Conservation (phyloP, 1,140 invertebrate species). For the Drosophila albomicans region DNA sequence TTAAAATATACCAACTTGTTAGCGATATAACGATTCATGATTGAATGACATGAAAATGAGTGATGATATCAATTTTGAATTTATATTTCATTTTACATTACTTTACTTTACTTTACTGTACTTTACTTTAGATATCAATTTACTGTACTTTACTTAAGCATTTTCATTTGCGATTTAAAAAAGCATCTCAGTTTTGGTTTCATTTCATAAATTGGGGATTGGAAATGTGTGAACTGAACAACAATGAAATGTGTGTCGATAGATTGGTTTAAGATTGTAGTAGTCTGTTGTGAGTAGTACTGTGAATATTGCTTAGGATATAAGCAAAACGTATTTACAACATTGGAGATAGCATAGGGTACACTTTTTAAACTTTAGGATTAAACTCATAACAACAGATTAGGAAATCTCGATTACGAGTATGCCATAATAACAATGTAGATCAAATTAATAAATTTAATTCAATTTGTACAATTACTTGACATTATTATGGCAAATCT, state of each 20-base stretch:
- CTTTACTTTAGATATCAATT: conserved; percentile 14
- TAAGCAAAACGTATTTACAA: conserved; percentile 76
- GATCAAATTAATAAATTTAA: conserved; percentile 12
- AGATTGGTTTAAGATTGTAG: conserved; percentile 23
- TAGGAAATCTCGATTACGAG: conserved; percentile 1
- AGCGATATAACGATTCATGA: conserved; percentile 51
- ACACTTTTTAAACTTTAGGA: conserved; percentile 41
- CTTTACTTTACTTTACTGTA: conserved; percentile 30
- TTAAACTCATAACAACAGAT: conserved; percentile 45
- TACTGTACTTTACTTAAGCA: conserved; percentile 51
- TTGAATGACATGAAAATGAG: conserved; percentile 76
- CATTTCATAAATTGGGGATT: conserved; percentile 31
- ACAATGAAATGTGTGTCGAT: conserved; percentile 56
- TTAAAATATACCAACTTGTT: conserved; percentile 79
- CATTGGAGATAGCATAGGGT: conserved; percentile 51
- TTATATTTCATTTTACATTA: conserved; percentile 45
- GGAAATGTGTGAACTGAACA: conserved; percentile 62
- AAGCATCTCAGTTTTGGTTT: conserved; percentile 84
- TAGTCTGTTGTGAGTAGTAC: conserved; percentile 44
- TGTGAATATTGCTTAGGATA: conserved; percentile 56
- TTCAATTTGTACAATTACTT: conserved; percentile 1
- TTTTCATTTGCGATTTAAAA: conserved; percentile 75
- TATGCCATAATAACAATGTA: conserved; percentile 3
- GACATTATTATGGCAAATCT: conserved; percentile 24
- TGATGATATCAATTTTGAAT: conserved; percentile 75